Evolutionary conservation across 2,113 vertebrate genomes (phyloP).

Genomic region (Sebastes fasciatus): DNA sequence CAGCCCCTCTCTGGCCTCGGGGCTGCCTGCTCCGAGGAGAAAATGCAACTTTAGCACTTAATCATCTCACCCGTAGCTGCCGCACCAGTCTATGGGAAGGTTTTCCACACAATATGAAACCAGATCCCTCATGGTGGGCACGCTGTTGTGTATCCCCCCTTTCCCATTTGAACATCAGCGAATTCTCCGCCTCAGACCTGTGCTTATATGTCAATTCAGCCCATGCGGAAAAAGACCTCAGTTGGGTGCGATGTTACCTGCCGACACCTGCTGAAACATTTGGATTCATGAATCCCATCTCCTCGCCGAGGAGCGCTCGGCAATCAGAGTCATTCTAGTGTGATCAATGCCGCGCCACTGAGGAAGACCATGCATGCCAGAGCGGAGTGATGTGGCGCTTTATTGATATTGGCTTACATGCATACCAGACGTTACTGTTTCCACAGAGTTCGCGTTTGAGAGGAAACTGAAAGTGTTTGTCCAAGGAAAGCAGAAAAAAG

Average conservation of each 20-base stretch:
- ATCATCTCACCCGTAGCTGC: conserved; percentile 76
- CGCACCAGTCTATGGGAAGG: conserved; percentile 64
- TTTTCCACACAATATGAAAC: conserved; percentile 72
- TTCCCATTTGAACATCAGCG: conserved; percentile 61
- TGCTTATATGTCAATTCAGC: conserved; percentile 57
- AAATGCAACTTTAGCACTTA: conserved; percentile 83
- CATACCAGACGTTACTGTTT: conserved; percentile 34
- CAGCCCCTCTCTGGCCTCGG: conserved; percentile 70
- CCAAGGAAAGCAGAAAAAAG: conserved; percentile 13
- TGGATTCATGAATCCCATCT: conserved; percentile 74
- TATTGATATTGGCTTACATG: conserved; percentile 53
- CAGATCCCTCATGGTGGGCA: conserved; percentile 60
- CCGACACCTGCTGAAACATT: conserved; percentile 72
- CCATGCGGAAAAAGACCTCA: conserved; percentile 70
- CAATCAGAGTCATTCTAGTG: conserved; percentile 72
- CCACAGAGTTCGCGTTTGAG: conserved; percentile 25
- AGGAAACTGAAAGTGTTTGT: conserved; percentile 40
- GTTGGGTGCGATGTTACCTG: conserved; percentile 68
- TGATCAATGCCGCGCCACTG: conserved; percentile 59
- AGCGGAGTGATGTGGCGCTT: conserved; percentile 40
- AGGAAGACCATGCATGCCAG: conserved; percentile 47
- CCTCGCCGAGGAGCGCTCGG: conserved; percentile 37
- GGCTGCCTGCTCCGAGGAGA: conserved; percentile 73
- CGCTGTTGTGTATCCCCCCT: conserved; percentile 50
- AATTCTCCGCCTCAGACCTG: conserved; percentile 51